Evolutionary conservation across 1,140 invertebrate genomes (phyloP).

Genomic region (Drosophila gunungcola): DNA sequence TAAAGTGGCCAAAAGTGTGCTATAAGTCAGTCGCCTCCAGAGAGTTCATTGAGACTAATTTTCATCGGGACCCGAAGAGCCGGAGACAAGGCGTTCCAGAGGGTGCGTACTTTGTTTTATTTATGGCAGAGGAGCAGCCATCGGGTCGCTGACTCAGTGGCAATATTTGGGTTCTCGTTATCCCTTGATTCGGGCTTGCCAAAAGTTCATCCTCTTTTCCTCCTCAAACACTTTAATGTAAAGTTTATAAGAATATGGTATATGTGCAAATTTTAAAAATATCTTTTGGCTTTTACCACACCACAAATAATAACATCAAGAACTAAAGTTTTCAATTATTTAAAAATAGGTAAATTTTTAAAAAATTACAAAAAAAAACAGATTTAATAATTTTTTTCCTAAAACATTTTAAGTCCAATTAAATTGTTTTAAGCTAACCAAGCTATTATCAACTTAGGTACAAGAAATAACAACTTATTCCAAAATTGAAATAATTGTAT

Average conservation of each 20-base stretch:
- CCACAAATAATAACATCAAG: too few relatives aligned
- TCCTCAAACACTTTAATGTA: background rate
- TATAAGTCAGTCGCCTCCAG: conserved; percentile 55
- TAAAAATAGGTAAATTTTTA: too few relatives aligned
- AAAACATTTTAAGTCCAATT: too few relatives aligned
- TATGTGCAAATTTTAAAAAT: background rate
- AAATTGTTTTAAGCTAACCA: too few relatives aligned
- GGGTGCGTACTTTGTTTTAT: conserved; percentile 37
- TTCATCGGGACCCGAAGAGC: conserved; percentile 23
- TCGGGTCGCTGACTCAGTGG: conserved; percentile 70
- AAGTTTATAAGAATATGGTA: background rate
- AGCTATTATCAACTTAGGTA: too few relatives aligned
- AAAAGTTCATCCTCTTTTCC: conserved; percentile 16
- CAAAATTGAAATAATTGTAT: too few relatives aligned
- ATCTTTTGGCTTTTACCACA: background rate
- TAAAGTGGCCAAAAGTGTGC: conserved; percentile 53
- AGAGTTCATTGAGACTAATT: conserved; percentile 54
- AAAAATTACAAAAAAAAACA: too few relatives aligned
- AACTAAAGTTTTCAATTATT: too few relatives aligned
- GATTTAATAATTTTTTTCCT: too few relatives aligned
- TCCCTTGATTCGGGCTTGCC: conserved; percentile 8
- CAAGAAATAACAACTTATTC: too few relatives aligned
- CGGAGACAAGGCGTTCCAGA: conserved; percentile 7
- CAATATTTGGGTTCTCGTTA: conserved; percentile 25
- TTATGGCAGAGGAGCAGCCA: conserved; percentile 29